A percentile compares a stretch with the other conserved stretches of the same genome.
Conservation (phyloP, 2,888 invertebrate species). For the Mythimna vitellina region DNA sequence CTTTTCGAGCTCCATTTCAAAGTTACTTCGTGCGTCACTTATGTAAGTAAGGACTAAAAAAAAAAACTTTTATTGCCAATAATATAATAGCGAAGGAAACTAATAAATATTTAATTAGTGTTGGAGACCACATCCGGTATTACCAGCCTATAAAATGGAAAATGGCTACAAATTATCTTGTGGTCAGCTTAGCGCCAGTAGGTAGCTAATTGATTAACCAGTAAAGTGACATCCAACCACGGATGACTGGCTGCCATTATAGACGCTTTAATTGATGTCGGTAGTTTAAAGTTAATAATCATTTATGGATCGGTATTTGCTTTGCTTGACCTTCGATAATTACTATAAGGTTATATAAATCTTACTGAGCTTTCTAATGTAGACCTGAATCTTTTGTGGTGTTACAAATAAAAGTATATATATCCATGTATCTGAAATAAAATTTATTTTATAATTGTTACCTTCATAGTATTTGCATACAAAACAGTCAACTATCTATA, state of each 20-base stretch:
- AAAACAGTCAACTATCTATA: too few relatives aligned
- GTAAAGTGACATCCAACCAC: conserved; percentile 15
- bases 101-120: conserved; percentile 37
- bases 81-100: conserved; percentile 4
- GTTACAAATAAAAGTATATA: too few relatives aligned
- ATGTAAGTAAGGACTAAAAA: background rate
- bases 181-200: conserved; percentile 43
- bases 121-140: conserved; percentile 18
- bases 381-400: too few relatives aligned
- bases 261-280: background rate
- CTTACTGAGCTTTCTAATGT: too few relatives aligned
- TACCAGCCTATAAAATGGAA: conserved; percentile 23
- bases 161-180: conserved; percentile 16
- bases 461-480: too few relatives aligned
- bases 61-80: background rate
- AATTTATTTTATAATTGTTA: too few relatives aligned
- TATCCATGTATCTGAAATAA: too few relatives aligned
- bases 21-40: background rate
- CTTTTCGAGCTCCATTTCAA: conserved; percentile 6
- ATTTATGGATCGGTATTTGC: conserved; percentile 7
- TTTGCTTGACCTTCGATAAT: conserved; percentile 1
- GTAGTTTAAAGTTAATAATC: background rate
- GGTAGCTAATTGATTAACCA: conserved; percentile 28
- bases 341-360: background rate
- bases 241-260: conserved; percentile 19